phyloP scores from a whole-genome alignment of 1,140 invertebrate genomes.

The Telenomus remus region DNA sequence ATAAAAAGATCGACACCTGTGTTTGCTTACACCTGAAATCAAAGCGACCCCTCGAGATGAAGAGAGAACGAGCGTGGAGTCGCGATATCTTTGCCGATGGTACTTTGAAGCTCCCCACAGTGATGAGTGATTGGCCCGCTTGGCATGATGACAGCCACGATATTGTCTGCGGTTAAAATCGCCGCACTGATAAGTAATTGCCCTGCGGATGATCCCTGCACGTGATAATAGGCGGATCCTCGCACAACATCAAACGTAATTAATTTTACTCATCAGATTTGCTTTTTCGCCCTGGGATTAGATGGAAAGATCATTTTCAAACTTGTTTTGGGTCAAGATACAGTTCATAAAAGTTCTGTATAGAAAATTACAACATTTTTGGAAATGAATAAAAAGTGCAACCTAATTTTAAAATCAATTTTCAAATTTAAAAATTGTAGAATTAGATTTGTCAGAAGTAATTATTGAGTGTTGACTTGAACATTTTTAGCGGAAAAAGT shows the following conservation, averaged over 20 bases:
- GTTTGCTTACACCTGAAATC: constrained; percentile 72
- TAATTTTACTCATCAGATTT: constrained; percentile 52
- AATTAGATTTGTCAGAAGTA: too few species aligned
- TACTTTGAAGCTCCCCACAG: constrained; percentile 40
- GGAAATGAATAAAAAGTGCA: too few species aligned
- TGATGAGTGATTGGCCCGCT: constrained; percentile 68
- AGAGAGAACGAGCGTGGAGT: constrained; percentile 5
- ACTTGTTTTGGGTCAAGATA: too few species aligned
- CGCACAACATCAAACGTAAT: constrained; percentile 57
- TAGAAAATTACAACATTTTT: too few species aligned
- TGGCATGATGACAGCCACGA: constrained; percentile 66
- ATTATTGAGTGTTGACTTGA: too few species aligned
- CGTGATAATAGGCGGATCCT: constrained; percentile 60
- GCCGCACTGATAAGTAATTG: constrained; percentile 66
- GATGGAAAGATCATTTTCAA: too few species aligned
- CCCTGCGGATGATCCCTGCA: constrained; percentile 65
- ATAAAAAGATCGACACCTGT: constrained; percentile 66
- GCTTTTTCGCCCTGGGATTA: constrained; percentile 9
- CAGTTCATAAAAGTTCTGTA: too few species aligned
- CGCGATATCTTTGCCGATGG: constrained; percentile 5
- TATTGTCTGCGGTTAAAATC: constrained; percentile 55
- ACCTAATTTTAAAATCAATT: too few species aligned
- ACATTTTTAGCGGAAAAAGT: too few species aligned
- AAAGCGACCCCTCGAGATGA: constrained; percentile 48
- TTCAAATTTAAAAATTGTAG: too few species aligned